Evolutionary conservation across 2,797 vertebrate species (phyloP), one percentile per base, ranked within the genome.

Genomic region (Gobionotothen gibberifrons): DNA sequence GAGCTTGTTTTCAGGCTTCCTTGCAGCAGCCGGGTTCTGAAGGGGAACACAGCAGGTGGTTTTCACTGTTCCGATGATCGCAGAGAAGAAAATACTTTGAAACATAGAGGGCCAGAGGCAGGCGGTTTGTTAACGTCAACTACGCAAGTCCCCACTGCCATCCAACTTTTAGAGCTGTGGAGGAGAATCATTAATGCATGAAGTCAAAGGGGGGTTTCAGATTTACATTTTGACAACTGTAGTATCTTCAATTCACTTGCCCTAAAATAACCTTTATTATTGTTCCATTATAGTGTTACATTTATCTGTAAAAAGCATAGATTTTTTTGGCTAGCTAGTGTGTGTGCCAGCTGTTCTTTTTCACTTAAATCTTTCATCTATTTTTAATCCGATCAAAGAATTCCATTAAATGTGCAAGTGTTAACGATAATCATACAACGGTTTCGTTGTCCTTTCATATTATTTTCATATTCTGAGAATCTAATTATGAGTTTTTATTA

Each of bases 11-110:
- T 15, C n/a, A 40, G 63, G 53, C 55, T 75, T 69, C 70, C 64
- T 51, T 51, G 68, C 59, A 63, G 47, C 51, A 11, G 56, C 11
- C 11, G 8, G 1, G 52, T 76, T 74, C 62, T 54, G 69, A 60
- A 44, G 64, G 54, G 29, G 17, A 78, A 70, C 72, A 29, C 78
- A 84, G 86, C 86, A 75, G 81, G 84, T 48, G 79, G 22, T 59
- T 78, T 82, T 83, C 26, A 58, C 26, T 15, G 62, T 74, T 14
- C 62, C 26, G 60, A 72, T 76, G 83, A 86, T 87, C 67, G 85
- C 76, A 82, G 66, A 43, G 79, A 49, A 78, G 67, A 76, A n/a
- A 47, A 36, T 5, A 36, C 71, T 74, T 69, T 84, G 70, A 82
- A 64, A 73, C 44, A 60, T 1, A 3, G 62, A 53, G 21, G 66